Conservation (phyloP, 1,140 invertebrate species). For the Pemphigus obesinymphae region DNA sequence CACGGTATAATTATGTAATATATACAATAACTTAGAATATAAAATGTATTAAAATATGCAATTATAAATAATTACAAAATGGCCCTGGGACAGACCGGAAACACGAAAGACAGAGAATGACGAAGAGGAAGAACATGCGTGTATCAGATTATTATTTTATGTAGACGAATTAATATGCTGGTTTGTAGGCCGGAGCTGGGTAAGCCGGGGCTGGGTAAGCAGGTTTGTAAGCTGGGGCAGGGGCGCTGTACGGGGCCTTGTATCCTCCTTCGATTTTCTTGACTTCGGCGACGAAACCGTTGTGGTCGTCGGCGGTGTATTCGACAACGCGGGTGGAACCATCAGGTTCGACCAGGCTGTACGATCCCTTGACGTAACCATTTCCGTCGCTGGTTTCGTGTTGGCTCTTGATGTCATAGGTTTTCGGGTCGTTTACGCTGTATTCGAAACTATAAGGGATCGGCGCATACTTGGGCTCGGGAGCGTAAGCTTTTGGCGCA, state of each 20-base stretch:
- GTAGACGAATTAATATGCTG: constrained; percentile 15
- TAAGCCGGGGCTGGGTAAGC: constrained; percentile 13
- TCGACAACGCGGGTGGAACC: constrained; percentile 58
- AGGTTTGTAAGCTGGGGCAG: not conserved
- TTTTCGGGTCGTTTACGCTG: constrained; percentile 49
- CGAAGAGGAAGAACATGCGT: not conserved
- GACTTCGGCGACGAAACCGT: constrained; percentile 44
- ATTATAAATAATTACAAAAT: no score
- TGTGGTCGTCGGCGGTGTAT: constrained; percentile 49
- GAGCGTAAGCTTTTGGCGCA: constrained; percentile 43
- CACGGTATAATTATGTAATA: no score
- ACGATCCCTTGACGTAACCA: constrained; percentile 51
- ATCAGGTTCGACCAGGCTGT: constrained; percentile 53
- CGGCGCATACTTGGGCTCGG: constrained; percentile 44
- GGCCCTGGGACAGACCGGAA: no score
- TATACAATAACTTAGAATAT: no score
- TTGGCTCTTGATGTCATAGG: constrained; percentile 50
- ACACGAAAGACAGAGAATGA: no score
- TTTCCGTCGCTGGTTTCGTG: constrained; percentile 48
- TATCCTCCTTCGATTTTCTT: constrained; percentile 34
- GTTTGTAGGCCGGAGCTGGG: constrained; percentile 12
- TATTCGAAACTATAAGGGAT: constrained; percentile 49
- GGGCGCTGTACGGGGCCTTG: not conserved
- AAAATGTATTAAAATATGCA: no score
- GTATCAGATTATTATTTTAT: no score